Evolutionary conservation across 2,113 vertebrate species (phyloP).

Genomic region (Sisor rabdophorus): DNA sequence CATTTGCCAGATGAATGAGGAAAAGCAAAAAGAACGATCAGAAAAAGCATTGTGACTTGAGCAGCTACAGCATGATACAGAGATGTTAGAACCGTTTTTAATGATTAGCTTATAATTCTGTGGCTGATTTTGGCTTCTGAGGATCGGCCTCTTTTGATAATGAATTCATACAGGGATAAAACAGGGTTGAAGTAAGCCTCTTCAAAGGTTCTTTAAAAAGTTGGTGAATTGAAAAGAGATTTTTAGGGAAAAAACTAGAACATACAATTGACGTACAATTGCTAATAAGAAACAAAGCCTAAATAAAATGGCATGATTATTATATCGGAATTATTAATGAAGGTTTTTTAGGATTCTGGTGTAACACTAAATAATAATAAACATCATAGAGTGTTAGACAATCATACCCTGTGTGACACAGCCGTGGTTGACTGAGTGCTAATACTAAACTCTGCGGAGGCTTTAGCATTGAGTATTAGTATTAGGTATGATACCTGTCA

Average conservation of each 20-base stretch:
- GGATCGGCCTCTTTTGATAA: constrained; percentile 58
- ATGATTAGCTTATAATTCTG: constrained; percentile 26
- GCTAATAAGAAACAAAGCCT: constrained; percentile 18
- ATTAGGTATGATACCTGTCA: not conserved
- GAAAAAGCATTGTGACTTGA: constrained; percentile 1
- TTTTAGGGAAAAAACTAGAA: constrained; percentile 15
- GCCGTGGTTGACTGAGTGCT: not conserved
- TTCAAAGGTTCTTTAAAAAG: constrained; percentile 23
- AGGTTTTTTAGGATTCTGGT: not conserved
- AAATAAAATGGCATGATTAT: constrained; percentile 20
- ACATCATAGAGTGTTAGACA: not conserved
- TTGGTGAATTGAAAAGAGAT: constrained; percentile 20
- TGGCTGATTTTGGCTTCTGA: constrained; percentile 53
- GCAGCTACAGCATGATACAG: not conserved
- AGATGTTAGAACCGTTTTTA: constrained; percentile 30
- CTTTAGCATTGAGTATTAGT: not conserved
- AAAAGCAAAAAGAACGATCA: constrained; percentile 30
- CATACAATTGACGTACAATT: constrained; percentile 20
- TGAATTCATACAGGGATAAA: constrained; percentile 50
- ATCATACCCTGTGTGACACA: not conserved
- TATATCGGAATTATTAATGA: not conserved
- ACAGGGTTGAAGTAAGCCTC: constrained; percentile 8
- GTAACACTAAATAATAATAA: constrained; percentile 1
- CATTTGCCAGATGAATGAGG: constrained; percentile 35
- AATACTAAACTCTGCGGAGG: not conserved